These are phyloP conservation scores for Theristus sp. DNA, from an alignment of 2,888 invertebrate species.

Conservation along the genomic window DNA sequence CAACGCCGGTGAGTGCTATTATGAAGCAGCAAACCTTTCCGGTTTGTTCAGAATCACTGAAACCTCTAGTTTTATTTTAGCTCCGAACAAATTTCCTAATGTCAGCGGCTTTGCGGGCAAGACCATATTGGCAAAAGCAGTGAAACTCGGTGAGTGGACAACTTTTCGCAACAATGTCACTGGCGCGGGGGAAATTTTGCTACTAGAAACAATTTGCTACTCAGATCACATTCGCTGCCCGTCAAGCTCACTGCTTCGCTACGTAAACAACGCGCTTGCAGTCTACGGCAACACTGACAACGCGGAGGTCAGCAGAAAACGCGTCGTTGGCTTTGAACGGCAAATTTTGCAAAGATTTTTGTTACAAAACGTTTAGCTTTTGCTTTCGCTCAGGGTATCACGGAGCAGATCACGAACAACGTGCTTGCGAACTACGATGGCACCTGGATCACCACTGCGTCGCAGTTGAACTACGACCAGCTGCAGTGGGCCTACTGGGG, in stretches of 20 bases:
- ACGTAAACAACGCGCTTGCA: not conserved
- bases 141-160: too few species aligned
- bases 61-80: too few species aligned
- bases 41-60: too few species aligned
- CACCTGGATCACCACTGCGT: not conserved
- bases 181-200: too few species aligned
- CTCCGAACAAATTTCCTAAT: too few species aligned
- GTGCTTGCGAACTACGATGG: not conserved
- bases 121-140: too few species aligned
- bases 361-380: not conserved
- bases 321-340: too few species aligned
- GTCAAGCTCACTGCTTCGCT: not conserved
- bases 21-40: too few species aligned
- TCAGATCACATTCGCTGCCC: not conserved
- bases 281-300: not conserved
- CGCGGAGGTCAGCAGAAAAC: not conserved
- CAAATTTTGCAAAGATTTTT: not conserved
- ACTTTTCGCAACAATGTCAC: too few species aligned
- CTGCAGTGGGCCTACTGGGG: conserved; percentile 1
- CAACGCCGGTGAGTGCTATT: too few species aligned
- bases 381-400: not conserved
- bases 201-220: too few species aligned
- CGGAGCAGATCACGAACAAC: not conserved
- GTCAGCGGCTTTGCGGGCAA: too few species aligned
- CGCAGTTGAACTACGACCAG: not conserved